These are phyloP conservation scores for Notodonta ziczac DNA, from an alignment of 2,888 invertebrate species.

Conservation along the genomic window DNA sequence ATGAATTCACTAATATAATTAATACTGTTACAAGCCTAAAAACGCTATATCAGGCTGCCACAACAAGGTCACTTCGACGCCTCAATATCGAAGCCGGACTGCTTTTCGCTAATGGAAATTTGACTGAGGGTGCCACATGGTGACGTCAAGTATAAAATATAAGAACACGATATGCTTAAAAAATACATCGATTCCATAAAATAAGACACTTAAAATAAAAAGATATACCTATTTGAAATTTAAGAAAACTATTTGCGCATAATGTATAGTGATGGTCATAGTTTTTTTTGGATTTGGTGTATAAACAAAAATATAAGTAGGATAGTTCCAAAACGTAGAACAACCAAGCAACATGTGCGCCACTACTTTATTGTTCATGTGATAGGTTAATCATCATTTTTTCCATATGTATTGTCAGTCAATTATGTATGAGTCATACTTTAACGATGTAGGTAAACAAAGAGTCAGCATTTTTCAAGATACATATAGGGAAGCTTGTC, in stretches of 20 bases:
- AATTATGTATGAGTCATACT: neutral
- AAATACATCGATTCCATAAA: too few species aligned
- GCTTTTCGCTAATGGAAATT: conserved; percentile 29
- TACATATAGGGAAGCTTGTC: neutral
- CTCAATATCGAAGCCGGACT: conserved; percentile 26
- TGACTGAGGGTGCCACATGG: conserved; percentile 20
- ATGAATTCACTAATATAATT: conserved; percentile 31
- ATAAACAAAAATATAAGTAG: too few species aligned
- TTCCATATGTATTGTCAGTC: neutral
- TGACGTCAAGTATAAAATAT: conserved; percentile 4
- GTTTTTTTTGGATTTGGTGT: too few species aligned
- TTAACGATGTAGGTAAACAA: neutral
- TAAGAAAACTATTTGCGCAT: too few species aligned
- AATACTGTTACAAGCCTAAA: conserved; percentile 21
- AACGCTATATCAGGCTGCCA: conserved; percentile 38
- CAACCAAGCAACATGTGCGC: neutral
- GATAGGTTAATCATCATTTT: neutral
- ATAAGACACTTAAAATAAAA: neutral
- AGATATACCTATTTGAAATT: neutral
- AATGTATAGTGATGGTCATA: too few species aligned
- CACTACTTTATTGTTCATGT: neutral
- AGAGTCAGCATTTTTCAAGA: neutral
- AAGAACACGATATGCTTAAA: conserved; percentile 3
- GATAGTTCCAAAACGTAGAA: neutral
- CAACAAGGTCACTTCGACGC: conserved; percentile 45